These are phyloP conservation scores for Syndactyla subalaris DNA, from an alignment of 2,797 vertebrate genomes.

Conservation along the genomic window DNA sequence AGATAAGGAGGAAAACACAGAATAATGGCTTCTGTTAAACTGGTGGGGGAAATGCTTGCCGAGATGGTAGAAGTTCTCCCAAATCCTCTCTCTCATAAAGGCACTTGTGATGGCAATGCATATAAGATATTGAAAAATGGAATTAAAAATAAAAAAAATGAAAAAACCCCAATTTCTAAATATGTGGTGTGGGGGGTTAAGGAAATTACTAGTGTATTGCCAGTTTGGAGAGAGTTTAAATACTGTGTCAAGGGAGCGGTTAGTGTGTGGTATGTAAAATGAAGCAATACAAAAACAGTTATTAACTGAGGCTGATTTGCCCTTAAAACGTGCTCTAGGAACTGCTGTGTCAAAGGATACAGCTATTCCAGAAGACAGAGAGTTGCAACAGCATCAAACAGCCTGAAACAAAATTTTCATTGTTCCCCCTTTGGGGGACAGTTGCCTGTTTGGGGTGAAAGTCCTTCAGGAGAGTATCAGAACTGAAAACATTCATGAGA, in stretches of 20 bases:
- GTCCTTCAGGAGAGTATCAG: not conserved
- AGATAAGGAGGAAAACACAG: slow-evolving; percentile 22
- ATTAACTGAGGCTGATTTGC: slow-evolving; percentile 60
- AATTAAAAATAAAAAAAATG: not conserved
- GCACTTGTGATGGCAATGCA: not conserved
- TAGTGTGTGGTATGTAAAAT: slow-evolving; percentile 65
- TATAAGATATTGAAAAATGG: not conserved
- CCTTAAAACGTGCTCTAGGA: slow-evolving; percentile 60
- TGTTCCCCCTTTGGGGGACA: not conserved
- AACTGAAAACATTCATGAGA: not conserved
- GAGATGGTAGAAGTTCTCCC: not conserved
- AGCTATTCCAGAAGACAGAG: slow-evolving; percentile 5
- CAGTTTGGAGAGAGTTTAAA: slow-evolving; percentile 69
- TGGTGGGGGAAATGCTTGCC: not conserved
- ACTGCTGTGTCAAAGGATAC: slow-evolving; percentile 65
- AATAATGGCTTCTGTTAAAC: slow-evolving; percentile 20
- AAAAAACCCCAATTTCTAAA: slow-evolving; percentile 20
- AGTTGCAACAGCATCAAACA: slow-evolving; percentile 36
- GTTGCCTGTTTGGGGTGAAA: not conserved
- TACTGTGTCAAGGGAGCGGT: slow-evolving; percentile 47
- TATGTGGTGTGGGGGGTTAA: not conserved
- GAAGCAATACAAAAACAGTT: slow-evolving; percentile 64
- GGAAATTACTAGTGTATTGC: slow-evolving; percentile 45
- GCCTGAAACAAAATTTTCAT: slow-evolving; percentile 1
- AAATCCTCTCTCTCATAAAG: not conserved